Evolutionary conservation across 2,113 vertebrate species (phyloP), one percentile per base, ranked within the genome.

Genomic region (Gymnogyps californianus): DNA sequence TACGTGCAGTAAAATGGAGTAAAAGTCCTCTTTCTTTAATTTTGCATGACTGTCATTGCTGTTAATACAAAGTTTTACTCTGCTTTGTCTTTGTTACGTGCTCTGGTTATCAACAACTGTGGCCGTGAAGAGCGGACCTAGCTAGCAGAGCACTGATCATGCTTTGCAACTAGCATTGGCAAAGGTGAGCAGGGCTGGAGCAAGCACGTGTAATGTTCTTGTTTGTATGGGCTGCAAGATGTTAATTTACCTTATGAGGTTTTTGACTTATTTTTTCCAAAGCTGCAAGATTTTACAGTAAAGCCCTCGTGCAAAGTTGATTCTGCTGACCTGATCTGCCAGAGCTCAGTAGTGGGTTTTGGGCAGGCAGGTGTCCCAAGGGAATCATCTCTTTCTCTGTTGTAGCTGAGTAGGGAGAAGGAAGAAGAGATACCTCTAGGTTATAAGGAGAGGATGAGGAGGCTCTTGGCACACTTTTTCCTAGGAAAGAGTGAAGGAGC

Each of bases 181-280:
- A 57, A 75, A 25, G 64, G 40, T 71, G 80, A 59, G 31, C 3
- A 28, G 51, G 67, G 26, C 49, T 69, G 47, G 38, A 54, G 36
- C 8, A 13, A 47, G 36, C 10, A 7, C 42, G 70, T 0, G 0
- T 0, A 9, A 15, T 32, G 16, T 13, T 55, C 47, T 34, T 34
- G 16, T 51, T 71, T 79, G 12, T 26, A 9, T 55, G 70, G 66
- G 21, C 75, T 86, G 40, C 29, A 38, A 40, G 58, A 29, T 1
- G 1, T 44, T 44, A 5, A 15, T 31, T 58, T 82, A 34, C 19
- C 44, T 55, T 51, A 11, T 18, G n/a, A 36, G 13, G 13, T 51
- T 81, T 86, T 66, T 74, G 46, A 57, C 54, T 58, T 38, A 0
- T 12, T 74, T 74, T 47, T 91, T 24, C 11, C 17, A 64, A 55